Evolutionary conservation across 2,113 vertebrate genomes (phyloP).

Genomic region (Todiramphus saurophagus): DNA sequence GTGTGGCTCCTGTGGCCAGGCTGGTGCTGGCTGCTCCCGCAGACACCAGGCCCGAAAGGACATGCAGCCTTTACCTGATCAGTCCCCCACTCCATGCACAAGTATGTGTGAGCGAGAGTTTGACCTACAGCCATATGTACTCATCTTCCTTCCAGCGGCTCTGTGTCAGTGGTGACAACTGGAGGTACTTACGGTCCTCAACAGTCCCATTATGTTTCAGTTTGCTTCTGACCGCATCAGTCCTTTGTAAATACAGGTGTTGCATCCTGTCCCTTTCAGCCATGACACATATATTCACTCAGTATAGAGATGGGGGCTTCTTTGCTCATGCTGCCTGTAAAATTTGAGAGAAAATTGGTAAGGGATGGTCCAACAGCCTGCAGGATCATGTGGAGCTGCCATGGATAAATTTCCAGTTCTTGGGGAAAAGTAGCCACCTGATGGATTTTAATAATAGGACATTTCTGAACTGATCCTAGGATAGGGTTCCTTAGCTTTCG

Average conservation of each 20-base stretch:
- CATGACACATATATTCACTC: neutral
- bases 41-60: neutral
- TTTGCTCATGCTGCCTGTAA: neutral
- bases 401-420: fast-evolving
- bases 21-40: neutral
- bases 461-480: neutral
- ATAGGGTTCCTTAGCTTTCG: neutral
- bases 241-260: neutral
- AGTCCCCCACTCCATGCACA: neutral
- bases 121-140: neutral
- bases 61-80: fast-evolving
- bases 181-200: neutral
- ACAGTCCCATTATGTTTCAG: neutral
- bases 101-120: neutral
- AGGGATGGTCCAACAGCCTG: neutral
- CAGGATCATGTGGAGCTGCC: neutral
- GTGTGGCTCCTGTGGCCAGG: neutral
- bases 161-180: neutral
- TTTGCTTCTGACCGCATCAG: neutral
- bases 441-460: neutral
- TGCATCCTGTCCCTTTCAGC: neutral
- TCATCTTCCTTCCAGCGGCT: neutral
- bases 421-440: neutral
- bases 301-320: neutral
- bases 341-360: neutral